Percentiles rank a stretch among this genome's conserved stretches.
These are phyloP conservation scores for Yponomeuta plumbellus DNA, from an alignment of 2,888 invertebrate genomes.

Conservation along the genomic window DNA sequence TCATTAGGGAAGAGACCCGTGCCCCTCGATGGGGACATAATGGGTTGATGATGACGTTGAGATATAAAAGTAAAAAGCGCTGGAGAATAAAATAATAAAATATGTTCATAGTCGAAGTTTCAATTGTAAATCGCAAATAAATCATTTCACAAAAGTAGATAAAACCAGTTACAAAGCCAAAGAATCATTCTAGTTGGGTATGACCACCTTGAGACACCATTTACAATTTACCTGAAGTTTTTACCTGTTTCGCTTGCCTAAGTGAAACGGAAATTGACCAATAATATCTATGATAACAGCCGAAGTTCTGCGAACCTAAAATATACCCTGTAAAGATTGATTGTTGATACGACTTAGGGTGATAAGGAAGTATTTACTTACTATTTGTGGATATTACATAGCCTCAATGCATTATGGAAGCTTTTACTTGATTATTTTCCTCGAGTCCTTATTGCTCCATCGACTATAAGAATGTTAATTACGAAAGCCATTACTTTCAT, in stretches of 20 bases:
- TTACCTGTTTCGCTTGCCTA: background rate
- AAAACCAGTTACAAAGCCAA: background rate
- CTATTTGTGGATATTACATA: constrained; percentile 1
- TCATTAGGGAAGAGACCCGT: too few species aligned
- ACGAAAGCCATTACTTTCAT: constrained; percentile 45
- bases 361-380: constrained; percentile 2
- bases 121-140: too few species aligned
- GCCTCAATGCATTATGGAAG: background rate
- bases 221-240: background rate
- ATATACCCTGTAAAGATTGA: constrained; percentile 19
- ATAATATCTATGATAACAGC: constrained; percentile 12
- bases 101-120: too few species aligned
- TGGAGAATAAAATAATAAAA: too few species aligned
- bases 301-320: constrained; percentile 20
- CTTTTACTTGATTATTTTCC: constrained; percentile 11
- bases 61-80: too few species aligned
- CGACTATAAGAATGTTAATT: constrained; percentile 64
- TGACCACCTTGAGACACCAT: background rate
- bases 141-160: background rate
- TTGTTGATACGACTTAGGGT: constrained; percentile 7
- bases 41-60: too few species aligned
- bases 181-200: background rate
- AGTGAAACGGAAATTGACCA: constrained; percentile 11
- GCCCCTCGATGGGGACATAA: too few species aligned
- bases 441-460: constrained; percentile 24